Evolutionary conservation across 2,797 vertebrate genomes (phyloP).

Genomic region (Liparis tanakae): DNA sequence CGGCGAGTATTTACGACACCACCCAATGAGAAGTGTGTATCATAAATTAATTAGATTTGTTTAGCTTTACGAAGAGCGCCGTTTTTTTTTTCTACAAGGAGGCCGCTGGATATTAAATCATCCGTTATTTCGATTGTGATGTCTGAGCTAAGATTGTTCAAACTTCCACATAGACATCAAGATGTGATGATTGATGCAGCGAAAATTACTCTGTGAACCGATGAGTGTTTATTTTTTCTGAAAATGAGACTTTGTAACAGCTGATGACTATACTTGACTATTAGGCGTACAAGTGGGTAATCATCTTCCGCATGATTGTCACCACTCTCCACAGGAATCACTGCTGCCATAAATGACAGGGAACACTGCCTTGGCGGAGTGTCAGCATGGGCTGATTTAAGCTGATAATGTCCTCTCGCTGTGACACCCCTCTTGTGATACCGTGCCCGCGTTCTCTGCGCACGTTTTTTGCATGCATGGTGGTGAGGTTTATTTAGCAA

Average conservation of each 20-base stretch:
- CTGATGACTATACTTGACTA: conserved; percentile 47
- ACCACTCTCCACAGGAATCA: conserved; percentile 55
- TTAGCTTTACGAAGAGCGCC: background rate
- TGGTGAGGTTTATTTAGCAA: conserved; percentile 3
- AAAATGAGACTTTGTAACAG: conserved; percentile 40
- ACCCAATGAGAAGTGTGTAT: conserved; percentile 10
- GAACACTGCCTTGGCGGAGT: conserved; percentile 28
- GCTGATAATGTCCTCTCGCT: conserved; percentile 55
- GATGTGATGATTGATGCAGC: conserved; percentile 23
- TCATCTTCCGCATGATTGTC: conserved; percentile 59
- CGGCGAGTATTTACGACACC: background rate
- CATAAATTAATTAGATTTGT: conserved; percentile 14
- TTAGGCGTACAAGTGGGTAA: conserved; percentile 53
- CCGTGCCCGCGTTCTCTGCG: conserved; percentile 24
- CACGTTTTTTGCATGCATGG: background rate
- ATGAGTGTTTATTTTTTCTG: conserved; percentile 18
- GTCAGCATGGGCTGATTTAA: conserved; percentile 54
- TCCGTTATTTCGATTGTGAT: background rate
- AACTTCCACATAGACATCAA: conserved; percentile 7
- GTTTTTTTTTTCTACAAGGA: background rate
- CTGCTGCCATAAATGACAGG: conserved; percentile 53
- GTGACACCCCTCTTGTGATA: conserved; percentile 41
- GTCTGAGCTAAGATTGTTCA: background rate
- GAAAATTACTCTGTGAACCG: conserved; percentile 19
- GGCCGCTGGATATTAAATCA: conserved; percentile 16